These are phyloP conservation scores for Sitobion miscanthi DNA, from an alignment of 1,140 invertebrate genomes.

Conservation along the genomic window DNA sequence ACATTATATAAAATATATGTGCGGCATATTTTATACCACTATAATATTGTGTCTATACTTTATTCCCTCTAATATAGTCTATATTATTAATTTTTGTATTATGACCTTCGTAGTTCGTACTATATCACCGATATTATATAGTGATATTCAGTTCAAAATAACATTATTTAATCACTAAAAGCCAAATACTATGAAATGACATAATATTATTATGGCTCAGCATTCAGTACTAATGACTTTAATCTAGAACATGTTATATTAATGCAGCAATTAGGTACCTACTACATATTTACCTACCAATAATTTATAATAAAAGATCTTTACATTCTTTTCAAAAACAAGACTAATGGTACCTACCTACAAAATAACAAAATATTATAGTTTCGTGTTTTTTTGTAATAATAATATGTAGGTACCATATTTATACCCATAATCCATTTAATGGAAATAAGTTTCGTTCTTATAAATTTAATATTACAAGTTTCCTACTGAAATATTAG, in stretches of 20 bases:
- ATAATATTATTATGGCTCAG: background rate
- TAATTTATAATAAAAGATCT: background rate
- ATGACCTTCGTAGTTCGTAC: background rate
- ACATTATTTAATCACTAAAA: background rate
- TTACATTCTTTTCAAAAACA: background rate
- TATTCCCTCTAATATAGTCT: background rate
- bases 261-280: background rate
- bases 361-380: background rate
- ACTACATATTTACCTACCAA: background rate
- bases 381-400: background rate
- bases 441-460: background rate
- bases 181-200: background rate
- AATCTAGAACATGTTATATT: background rate
- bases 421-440: background rate
- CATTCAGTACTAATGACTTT: background rate
- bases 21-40: background rate
- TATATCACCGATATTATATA: background rate
- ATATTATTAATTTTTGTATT: background rate
- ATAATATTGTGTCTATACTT: background rate
- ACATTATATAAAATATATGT: background rate
- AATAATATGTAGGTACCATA: background rate
- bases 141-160: background rate
- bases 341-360: background rate
- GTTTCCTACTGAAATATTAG: background rate
- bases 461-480: background rate